Evolutionary conservation across 2,113 vertebrate species (phyloP).

Genomic region (zebrafish (Danio rerio)): DNA sequence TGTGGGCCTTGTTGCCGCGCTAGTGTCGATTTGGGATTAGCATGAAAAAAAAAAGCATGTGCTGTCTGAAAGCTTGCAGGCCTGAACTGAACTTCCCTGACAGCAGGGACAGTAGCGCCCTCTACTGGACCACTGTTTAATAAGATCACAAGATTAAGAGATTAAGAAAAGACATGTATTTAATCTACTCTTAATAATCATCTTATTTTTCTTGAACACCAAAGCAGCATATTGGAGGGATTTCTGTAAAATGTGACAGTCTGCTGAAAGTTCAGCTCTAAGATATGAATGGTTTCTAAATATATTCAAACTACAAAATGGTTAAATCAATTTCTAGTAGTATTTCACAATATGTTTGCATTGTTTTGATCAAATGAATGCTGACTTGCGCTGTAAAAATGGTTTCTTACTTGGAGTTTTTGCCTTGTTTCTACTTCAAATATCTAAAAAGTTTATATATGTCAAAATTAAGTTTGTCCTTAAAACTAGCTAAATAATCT

Average conservation of each 20-base stretch:
- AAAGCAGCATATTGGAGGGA: neutral
- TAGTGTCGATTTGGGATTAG: neutral
- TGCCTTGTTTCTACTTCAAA: too few relatives aligned
- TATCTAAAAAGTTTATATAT: too few relatives aligned
- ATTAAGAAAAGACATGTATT: neutral
- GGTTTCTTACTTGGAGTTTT: neutral
- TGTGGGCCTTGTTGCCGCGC: neutral
- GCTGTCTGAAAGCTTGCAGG: neutral
- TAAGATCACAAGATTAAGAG: neutral
- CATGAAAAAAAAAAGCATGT: neutral
- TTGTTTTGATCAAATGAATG: neutral
- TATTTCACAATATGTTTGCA: neutral
- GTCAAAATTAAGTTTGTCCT: too few relatives aligned
- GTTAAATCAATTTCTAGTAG: neutral
- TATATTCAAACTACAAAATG: neutral
- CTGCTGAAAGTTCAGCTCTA: neutral
- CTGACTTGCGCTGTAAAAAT: neutral
- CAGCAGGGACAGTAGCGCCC: neutral
- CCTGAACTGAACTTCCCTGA: neutral
- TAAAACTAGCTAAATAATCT: too few relatives aligned
- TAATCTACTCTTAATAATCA: neutral
- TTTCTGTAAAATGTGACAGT: neutral
- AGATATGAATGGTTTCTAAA: neutral
- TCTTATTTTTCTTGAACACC: neutral
- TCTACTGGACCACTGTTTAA: neutral